Conservation (phyloP, 2,797 vertebrate species). For the Labroides dimidiatus region DNA sequence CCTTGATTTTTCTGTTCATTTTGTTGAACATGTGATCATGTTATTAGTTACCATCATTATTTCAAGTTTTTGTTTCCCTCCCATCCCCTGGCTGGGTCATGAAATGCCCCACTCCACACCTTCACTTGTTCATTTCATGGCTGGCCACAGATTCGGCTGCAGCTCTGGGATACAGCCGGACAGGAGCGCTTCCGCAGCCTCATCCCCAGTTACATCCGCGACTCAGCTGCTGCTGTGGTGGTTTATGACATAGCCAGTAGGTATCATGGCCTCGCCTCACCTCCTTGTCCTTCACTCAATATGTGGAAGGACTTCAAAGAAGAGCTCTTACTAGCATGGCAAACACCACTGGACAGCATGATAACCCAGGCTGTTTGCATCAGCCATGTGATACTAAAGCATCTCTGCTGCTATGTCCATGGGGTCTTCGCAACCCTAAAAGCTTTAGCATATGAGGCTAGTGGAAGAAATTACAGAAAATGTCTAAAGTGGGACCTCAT, state of each 20-base stretch:
- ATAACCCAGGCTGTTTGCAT: conserved; percentile 33
- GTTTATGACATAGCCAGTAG: conserved; percentile 97
- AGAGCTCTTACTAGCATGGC: conserved; percentile 54
- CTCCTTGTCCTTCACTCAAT: conserved; percentile 65
- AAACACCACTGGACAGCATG: conserved; percentile 52
- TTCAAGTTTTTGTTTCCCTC: conserved; percentile 80
- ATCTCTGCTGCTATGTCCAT: conserved; percentile 47
- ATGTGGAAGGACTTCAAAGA: conserved; percentile 58
- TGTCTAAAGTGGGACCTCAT: conserved; percentile 41
- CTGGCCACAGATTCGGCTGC: conserved; percentile 91
- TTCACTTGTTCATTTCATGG: conserved; percentile 70
- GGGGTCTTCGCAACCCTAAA: conserved; percentile 55
- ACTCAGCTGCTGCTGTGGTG: conserved; percentile 93
- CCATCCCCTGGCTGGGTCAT: conserved; percentile 74
- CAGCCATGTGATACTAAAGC: conserved; percentile 31
- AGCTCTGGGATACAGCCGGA: conserved; percentile 94
- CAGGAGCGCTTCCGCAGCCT: conserved; percentile 94
- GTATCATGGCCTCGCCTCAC: conserved; percentile 83
- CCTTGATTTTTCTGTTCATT: conserved; percentile 43
- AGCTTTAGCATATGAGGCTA: conserved; percentile 60
- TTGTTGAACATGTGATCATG: conserved; percentile 59
- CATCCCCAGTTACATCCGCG: conserved; percentile 96
- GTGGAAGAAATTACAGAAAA: conserved; percentile 53
- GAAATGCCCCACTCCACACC: conserved; percentile 59
- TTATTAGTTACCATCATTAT: conserved; percentile 76